These are phyloP conservation scores for Scolopax mira DNA, from an alignment of 2,113 vertebrate genomes.

Conservation along the genomic window DNA sequence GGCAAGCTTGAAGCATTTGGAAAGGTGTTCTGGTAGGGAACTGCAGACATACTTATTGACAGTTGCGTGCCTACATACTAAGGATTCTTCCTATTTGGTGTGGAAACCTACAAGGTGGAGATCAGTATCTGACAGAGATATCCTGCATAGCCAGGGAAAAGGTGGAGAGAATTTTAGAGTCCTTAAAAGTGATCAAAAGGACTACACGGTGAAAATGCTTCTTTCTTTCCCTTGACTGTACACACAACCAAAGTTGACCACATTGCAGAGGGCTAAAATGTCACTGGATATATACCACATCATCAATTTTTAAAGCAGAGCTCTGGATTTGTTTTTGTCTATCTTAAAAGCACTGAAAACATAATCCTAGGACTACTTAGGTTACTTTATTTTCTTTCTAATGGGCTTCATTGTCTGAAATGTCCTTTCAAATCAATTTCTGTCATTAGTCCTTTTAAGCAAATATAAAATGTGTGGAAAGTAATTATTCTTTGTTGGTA, in stretches of 20 bases:
- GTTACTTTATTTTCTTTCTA: not conserved
- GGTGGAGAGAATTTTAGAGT: not conserved
- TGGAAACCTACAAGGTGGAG: not conserved
- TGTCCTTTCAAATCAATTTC: not conserved
- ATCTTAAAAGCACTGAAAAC: not conserved
- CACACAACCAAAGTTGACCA: not conserved
- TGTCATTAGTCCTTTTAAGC: not conserved
- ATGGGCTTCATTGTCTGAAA: not conserved
- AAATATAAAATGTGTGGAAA: not conserved
- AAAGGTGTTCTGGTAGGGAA: not conserved
- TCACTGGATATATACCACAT: not conserved
- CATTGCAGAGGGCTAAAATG: not conserved
- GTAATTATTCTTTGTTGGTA: not conserved
- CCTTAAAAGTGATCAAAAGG: not conserved
- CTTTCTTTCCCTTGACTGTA: not conserved
- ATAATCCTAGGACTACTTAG: not conserved
- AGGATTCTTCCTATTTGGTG: not conserved
- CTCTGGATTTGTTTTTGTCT: not conserved
- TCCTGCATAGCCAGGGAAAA: not conserved
- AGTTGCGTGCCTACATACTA: not conserved
- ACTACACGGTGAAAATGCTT: rapidly evolving
- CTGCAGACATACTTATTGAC: not conserved
- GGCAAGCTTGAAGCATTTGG: not conserved
- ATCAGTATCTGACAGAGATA: not conserved
- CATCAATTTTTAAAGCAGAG: not conserved